A percentile compares a stretch with the other conserved stretches of the same genome.
Conservation (phyloP, 2,888 invertebrate genomes). For the Barypeithes pellucidus region DNA sequence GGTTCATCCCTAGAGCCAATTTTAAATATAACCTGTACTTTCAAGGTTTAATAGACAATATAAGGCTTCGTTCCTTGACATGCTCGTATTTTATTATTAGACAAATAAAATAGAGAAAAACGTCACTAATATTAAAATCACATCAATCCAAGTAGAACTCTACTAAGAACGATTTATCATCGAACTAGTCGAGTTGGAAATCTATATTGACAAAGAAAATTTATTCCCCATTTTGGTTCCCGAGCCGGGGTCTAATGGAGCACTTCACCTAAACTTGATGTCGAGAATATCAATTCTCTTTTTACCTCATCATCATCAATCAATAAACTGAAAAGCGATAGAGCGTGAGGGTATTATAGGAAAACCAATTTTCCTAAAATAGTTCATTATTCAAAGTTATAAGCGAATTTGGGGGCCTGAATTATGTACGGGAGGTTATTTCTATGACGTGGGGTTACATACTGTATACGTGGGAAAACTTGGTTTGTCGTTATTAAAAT, state of each 20-base stretch:
- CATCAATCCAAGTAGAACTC: constrained; percentile 20
- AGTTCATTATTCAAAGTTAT: neutral
- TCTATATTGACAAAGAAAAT: constrained; percentile 33
- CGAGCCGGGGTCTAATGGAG: constrained; percentile 38
- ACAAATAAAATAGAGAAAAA: neutral
- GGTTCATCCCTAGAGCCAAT: too few species aligned
- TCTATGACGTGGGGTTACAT: too few species aligned
- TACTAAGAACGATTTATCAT: constrained; percentile 36
- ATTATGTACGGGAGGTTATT: too few species aligned
- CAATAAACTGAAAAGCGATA: constrained; percentile 3
- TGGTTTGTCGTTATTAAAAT: too few species aligned
- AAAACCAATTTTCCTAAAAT: constrained; percentile 1
- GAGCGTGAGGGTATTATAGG: neutral
- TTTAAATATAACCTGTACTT: too few species aligned
- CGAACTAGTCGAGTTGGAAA: constrained; percentile 8
- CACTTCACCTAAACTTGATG: constrained; percentile 36
- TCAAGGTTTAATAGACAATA: too few species aligned
- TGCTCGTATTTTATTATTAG: too few species aligned
- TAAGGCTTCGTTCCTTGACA: too few species aligned
- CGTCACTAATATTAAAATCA: constrained; percentile 12
- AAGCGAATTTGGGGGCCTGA: too few species aligned
- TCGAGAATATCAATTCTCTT: constrained; percentile 37
- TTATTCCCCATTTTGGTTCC: constrained; percentile 33
- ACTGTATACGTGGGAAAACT: too few species aligned
- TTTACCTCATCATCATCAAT: constrained; percentile 23